phyloP scores from a whole-genome alignment of 2,797 vertebrate genomes.

The Onychomys leucogaster region DNA sequence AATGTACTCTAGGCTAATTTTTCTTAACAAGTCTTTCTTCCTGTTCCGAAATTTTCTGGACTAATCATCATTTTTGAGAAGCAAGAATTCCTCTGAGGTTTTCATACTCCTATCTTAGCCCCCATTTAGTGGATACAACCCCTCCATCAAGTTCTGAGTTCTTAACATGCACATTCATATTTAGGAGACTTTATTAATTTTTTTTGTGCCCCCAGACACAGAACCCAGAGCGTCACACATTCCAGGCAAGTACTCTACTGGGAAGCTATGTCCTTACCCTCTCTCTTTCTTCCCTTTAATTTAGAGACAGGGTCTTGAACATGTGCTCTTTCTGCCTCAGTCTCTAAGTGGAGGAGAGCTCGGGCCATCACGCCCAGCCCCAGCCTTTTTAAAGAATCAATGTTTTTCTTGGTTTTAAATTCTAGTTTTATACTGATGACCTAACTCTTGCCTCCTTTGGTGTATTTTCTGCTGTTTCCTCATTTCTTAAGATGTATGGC shows the following conservation, averaged over 20 bases:
- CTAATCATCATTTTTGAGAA: slow-evolving; percentile 45
- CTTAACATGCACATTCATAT: not conserved
- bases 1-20: not conserved
- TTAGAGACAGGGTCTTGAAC: not conserved
- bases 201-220: not conserved
- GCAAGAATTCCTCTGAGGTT: slow-evolving; percentile 13
- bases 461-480: not conserved
- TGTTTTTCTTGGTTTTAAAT: slow-evolving; percentile 16
- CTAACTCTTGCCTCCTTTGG: not conserved
- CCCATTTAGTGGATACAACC: not conserved
- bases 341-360: not conserved
- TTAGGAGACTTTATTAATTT: not conserved
- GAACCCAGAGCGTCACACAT: not conserved
- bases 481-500: slow-evolving; percentile 18
- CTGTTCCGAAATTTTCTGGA: not conserved
- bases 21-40: slow-evolving; percentile 5
- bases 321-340: not conserved
- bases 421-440: slow-evolving; percentile 7
- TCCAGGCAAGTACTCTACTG: not conserved
- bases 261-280: too few relatives aligned
- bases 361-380: not conserved
- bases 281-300: not conserved
- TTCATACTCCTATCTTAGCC: not conserved
- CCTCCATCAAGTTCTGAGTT: not conserved
- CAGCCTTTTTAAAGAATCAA: not conserved